Conservation (phyloP, 2,797 vertebrate species). For the Ptychobarbus kaznakovi region DNA sequence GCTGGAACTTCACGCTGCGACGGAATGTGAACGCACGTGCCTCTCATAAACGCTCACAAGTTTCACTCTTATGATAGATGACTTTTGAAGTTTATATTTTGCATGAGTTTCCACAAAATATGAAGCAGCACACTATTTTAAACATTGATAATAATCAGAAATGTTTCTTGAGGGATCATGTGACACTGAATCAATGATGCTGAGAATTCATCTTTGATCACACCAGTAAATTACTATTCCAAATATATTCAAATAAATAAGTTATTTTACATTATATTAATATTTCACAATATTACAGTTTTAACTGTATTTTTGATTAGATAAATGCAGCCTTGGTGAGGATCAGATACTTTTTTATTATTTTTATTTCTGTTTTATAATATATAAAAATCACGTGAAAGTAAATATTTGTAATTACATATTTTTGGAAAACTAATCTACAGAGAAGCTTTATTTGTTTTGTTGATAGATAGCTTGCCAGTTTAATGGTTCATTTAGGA, state of each 20-base stretch:
- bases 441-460: neutral
- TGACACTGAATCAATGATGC: neutral
- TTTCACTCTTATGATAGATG: neutral
- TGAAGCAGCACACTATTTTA: neutral
- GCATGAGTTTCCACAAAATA: neutral
- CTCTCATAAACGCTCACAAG: neutral
- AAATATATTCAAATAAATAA: neutral
- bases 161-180: neutral
- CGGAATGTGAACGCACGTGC: conserved; percentile 33
- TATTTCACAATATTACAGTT: neutral
- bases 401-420: neutral
- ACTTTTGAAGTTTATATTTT: neutral
- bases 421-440: neutral
- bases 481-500: neutral
- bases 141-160: neutral
- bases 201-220: neutral
- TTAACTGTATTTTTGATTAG: neutral
- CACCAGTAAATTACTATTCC: too few species aligned
- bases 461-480: neutral
- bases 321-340: neutral
- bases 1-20: conserved; percentile 37
- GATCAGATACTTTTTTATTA: neutral
- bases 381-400: neutral
- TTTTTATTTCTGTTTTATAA: neutral
- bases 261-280: neutral